phyloP scores from a whole-genome alignment of 2,888 invertebrate species.

The Hyppa rectilinea region DNA sequence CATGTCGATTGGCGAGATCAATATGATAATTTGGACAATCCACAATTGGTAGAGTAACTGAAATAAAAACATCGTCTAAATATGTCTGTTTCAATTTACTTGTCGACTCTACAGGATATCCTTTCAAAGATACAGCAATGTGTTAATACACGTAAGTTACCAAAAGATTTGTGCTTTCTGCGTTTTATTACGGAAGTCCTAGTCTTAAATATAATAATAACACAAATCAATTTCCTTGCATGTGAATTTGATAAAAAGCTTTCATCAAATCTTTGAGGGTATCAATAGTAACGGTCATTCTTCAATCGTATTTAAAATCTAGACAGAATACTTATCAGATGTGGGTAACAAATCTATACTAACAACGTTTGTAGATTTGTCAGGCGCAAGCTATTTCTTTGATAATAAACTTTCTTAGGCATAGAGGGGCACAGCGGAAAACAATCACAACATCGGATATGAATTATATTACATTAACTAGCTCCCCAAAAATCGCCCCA shows the following conservation, averaged over 20 bases:
- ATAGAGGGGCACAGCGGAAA: constrained; percentile 59
- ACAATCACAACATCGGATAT: constrained; percentile 71
- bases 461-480: constrained; percentile 73
- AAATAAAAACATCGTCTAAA: constrained; percentile 2
- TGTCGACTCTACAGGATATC: not conserved
- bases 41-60: constrained; percentile 17
- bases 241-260: not conserved
- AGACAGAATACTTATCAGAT: not conserved
- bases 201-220: not conserved
- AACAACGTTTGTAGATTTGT: not conserved
- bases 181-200: not conserved
- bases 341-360: not conserved
- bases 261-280: not conserved
- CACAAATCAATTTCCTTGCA: not conserved
- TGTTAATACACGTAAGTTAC: not conserved
- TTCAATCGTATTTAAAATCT: not conserved
- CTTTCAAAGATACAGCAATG: not conserved
- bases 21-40: constrained; percentile 25
- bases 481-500: constrained; percentile 73
- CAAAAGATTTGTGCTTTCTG: not conserved
- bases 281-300: not conserved
- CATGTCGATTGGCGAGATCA: constrained; percentile 40
- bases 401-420: constrained; percentile 13
- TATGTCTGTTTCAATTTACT: not conserved
- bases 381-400: not conserved